Base-by-base conservation (phyloP, 2,797 vertebrate species). In the Ibycter americanus region DNA sequence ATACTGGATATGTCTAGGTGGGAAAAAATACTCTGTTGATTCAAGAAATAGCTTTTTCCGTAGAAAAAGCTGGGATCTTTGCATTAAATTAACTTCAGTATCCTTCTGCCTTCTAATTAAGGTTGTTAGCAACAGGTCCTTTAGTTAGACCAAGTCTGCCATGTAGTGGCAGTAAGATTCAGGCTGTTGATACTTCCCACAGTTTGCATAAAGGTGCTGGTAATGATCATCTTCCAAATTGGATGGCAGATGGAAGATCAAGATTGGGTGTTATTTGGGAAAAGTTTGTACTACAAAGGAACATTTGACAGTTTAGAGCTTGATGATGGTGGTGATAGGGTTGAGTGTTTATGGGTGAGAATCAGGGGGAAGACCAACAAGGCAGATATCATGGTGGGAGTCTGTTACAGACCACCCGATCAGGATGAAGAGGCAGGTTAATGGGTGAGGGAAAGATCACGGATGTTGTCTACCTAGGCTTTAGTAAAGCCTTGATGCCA, bases 311-410 rank as follows among this genome's bases (percentile, higher is more conserved):
- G 8, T 47, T n/a, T 56, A 62, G 49, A 58, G 25, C n/a, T 65
- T 55, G 49, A 20, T 44, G 65, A 34, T 68, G 25, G 16, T 73
- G 36, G 31, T 0, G 0, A 8, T 12, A 55, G 0, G 0, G 26
- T 42, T 85, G 29, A 63, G 15, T 52, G 26, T 42, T 82, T 51
- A n/a, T 8, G 4, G 19, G 17, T 79, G 6, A 70, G 46, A 83
- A 47, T 51, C 12, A 16, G 12, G 5, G 31, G 8, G 15, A 79
- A 56, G 51, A n/a, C 8, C n/a, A 73, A 0, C 7, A 72, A 62
- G 38, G 36, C 20, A 70, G 40, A n/a, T 71, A n/a, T 2, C 9
- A 0, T 63, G 44, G 19, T 73, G 21, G 26, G 23, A 87, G 18
- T 67, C 63, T 44, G 27, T 61, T 81, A 21, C 3, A 58, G 34